Evolutionary conservation across 2,797 vertebrate species (phyloP).

Genomic region (Rhinoraja longicauda): DNA sequence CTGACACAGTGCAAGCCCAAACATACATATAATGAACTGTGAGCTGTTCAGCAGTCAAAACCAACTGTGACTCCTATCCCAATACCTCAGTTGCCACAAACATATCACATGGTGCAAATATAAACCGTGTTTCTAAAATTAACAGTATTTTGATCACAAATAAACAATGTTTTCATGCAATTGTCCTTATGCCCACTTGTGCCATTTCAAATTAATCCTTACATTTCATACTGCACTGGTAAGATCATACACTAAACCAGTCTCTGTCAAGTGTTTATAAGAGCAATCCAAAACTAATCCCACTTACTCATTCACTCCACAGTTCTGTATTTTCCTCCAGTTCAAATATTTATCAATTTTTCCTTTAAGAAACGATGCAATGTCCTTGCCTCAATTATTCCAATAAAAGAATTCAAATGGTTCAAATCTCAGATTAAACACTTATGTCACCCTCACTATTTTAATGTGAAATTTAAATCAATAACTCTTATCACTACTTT

Average conservation of each 20-base stretch:
- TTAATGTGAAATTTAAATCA: background rate
- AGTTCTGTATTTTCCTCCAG: background rate
- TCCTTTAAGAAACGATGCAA: conserved; percentile 18
- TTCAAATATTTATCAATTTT: conserved; percentile 28
- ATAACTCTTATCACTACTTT: background rate
- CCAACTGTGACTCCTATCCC: background rate
- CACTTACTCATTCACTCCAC: background rate
- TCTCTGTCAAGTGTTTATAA: conserved; percentile 17
- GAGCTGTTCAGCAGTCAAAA: background rate
- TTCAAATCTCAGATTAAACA: background rate
- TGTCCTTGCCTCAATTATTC: background rate
- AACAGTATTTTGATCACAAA: background rate
- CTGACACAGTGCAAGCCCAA: background rate
- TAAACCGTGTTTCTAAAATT: background rate
- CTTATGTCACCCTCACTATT: background rate
- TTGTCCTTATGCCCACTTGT: background rate
- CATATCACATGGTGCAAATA: background rate
- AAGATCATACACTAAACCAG: background rate
- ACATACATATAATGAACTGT: background rate
- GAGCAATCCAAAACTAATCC: background rate
- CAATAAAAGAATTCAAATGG: background rate
- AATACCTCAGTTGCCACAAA: background rate
- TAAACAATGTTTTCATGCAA: background rate
- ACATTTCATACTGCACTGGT: background rate
- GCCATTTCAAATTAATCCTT: background rate